Evolutionary conservation across 2,113 vertebrate species (phyloP), one percentile per base, ranked within the genome.

Genomic region (Taxidea taxus): DNA sequence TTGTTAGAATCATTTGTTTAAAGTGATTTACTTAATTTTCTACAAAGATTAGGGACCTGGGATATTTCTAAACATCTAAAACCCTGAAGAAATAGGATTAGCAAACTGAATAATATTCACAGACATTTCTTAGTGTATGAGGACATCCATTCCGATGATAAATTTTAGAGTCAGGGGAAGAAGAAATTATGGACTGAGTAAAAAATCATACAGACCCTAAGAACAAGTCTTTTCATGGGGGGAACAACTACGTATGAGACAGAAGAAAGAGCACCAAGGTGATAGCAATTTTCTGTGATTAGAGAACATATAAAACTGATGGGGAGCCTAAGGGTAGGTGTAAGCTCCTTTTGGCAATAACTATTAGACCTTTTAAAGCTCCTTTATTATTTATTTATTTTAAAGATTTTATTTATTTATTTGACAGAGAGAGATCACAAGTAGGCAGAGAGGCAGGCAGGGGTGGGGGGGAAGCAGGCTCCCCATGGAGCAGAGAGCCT

Each of bases 1-100:
- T 47, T 87, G 31, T 7, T 64, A 97, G 89, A 97, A 95, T 97
- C 92, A 93, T 58, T 68, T 92, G 92, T 96, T 98, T 0, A 0
- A 98, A 92, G 72, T 66, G 34, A 86, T 66, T 60, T 54, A 58
- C 27, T 70, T 64, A 62, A 37, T 49, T 91, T 93, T 83, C 31
- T 14, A 47, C 77, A 88, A 60, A 64, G 13, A 94, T 47, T 84
- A 68, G 16, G 20, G 11, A 87, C 1, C 13, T 64, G 44, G 9
- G 7, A 37, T 81, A 78, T 86, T 75, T 90, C 60, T 83, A 80
- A 95, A 72, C 13, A 64, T 60, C 23, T 34, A 54, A 87, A 60
- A 31, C 37, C 29, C 82, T 62, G 18, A 86, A 88, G 77, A 47
- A 14, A 74, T 31, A 74, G 31, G 34, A 64, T 51, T 21, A 68